Evolutionary conservation across 2,113 vertebrate genomes (phyloP).

Genomic region (Sylvilagus bachmani): DNA sequence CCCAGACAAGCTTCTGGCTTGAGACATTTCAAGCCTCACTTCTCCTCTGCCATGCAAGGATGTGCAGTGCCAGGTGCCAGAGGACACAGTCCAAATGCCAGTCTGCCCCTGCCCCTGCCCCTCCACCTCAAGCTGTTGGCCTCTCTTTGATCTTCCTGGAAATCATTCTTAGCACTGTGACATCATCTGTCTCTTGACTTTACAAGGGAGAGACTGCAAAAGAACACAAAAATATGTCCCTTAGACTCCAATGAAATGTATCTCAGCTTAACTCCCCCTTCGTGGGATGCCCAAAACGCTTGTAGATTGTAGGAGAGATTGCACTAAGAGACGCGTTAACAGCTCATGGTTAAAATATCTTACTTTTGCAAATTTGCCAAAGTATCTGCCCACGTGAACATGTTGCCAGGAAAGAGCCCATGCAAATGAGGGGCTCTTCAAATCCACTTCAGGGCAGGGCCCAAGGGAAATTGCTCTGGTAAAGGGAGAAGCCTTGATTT

Average conservation of each 20-base stretch:
- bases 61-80: not conserved
- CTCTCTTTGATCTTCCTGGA: not conserved
- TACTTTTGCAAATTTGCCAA: not conserved
- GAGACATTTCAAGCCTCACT: not conserved
- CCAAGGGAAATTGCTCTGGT: not conserved
- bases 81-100: not conserved
- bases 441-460: not conserved
- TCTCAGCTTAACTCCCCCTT: not conserved
- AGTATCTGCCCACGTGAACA: not conserved
- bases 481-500: not conserved
- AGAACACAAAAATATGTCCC: not conserved
- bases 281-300: not conserved
- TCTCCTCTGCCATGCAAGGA: not conserved
- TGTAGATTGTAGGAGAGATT: not conserved
- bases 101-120: fast-evolving
- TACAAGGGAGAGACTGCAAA: not conserved
- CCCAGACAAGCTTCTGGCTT: not conserved
- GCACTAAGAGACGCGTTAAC: not conserved
- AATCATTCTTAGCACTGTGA: not conserved
- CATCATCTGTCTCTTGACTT: not conserved
- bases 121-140: not conserved
- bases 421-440: not conserved
- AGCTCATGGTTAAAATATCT: not conserved
- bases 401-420: not conserved
- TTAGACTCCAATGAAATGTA: not conserved